Base-by-base conservation (phyloP, 2,113 vertebrate genomes). In the Baryphthengus martii region DNA sequence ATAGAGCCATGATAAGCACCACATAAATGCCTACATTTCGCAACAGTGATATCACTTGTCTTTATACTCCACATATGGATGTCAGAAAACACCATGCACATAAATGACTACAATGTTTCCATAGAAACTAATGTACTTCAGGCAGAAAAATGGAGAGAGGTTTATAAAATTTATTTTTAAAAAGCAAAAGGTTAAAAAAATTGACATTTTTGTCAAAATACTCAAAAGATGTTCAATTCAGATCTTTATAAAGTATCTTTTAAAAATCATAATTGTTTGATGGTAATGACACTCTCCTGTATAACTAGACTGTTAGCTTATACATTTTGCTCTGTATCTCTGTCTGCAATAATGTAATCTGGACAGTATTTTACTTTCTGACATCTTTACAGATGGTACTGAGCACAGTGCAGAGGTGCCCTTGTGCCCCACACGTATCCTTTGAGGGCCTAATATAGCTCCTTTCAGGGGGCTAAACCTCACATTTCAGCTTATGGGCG, bases 51-150 rank as follows among this genome's bases (percentile, higher is more conserved):
- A 62, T 93, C 95, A 93, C 80, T 93, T 68, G 52, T 74, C 76
- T 89, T 93, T 95, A 77, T 75, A 63, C n/a, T 93, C 87, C 78
- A 88, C 84, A 86, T 76, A 89, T 26, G 71, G 58, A 89, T 89
- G 66, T 88, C 90, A 94, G 85, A 87, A 92, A 90, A 92, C 84
- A 96, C 90, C 66, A 29, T 75, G 80, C 65, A 80, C 77, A 10
- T 63, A 96, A 92, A 89, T 75, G 88, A 91, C 92, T 95, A 61
- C 40, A 85, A 85, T 65, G 94, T 96, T 97, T 96, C 96, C 94
- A 96, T 97, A 94, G 93, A 94, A 97, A 96, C 87, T 62, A 92
- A 90, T 55, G 75, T 74, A 67, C 72, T 94, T 88, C 68, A 93
- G 89, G 66, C 84, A 94, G 84, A 85, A 95, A 93, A 91, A 83